Evolutionary conservation across 2,113 vertebrate species (phyloP).

Genomic region (Forbesichthys agassizii): DNA sequence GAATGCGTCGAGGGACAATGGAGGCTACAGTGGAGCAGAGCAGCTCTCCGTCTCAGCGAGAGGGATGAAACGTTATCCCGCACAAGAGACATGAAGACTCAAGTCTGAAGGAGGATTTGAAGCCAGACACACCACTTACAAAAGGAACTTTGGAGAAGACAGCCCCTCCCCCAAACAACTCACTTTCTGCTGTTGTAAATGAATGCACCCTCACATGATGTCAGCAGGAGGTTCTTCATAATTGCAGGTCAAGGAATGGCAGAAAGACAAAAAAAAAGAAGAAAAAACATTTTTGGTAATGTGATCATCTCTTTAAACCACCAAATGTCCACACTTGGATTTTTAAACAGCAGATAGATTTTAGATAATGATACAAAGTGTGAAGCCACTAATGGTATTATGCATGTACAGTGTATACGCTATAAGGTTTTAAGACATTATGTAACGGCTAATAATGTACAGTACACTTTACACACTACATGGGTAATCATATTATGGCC

Average conservation of each 20-base stretch:
- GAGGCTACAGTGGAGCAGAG: constrained; percentile 27
- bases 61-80: constrained; percentile 54
- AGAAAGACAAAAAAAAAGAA: not conserved
- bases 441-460: too few species aligned
- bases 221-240: constrained; percentile 9
- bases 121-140: constrained; percentile 9
- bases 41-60: constrained; percentile 61
- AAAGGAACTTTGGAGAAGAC: constrained; percentile 27
- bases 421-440: too few species aligned
- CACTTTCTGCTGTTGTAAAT: constrained; percentile 11
- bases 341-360: not conserved
- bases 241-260: constrained; percentile 7
- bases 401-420: too few species aligned
- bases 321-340: not conserved
- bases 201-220: constrained; percentile 14
- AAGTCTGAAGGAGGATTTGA: constrained; percentile 30
- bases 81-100: constrained; percentile 39
- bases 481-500: too few species aligned
- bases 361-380: not conserved
- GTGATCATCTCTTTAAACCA: not conserved
- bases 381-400: not conserved
- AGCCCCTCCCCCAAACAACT: constrained; percentile 13
- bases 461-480: too few species aligned
- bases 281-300: not conserved
- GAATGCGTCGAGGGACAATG: constrained; percentile 41